Evolutionary conservation across 1,140 invertebrate genomes (phyloP), one percentile per base, ranked within the genome.

Genomic region (Acromyrmex heyeri): DNA sequence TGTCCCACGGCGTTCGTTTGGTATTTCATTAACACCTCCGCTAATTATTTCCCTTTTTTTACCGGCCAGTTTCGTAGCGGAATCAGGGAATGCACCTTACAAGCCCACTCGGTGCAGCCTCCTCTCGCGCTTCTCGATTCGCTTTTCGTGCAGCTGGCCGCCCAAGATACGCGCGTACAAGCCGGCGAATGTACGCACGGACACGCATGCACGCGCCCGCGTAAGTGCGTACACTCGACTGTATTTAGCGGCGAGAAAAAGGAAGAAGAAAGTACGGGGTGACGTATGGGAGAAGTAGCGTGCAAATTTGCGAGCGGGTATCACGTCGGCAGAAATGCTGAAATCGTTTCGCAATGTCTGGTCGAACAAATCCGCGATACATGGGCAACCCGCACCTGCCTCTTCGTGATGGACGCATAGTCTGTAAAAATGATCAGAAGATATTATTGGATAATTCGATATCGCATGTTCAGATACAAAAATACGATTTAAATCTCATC

Each of bases 21-120:
- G 94, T 95, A 95, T 95, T 95, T 95, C 95, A 95, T 95, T 95
- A 95, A 95, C 95, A 95, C 95, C 95, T 95, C 91, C 90, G 92
- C 94, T 95, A 95, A 95, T 95, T 95, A 95, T 95, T 95, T 93
- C 92, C 91, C 93, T 94, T 94, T 92, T 94, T 92, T 92, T 90
- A 78, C 87, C 86, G 65, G 79, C 50, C 87, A 57, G 90, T 87
- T 89, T 91, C 86, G 89, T 90, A 91, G 87, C 81, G 85, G 91
- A 87, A 85, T 87, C 86, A 79, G 87, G 65, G 87, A 91, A 92
- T 91, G 86, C 85, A 67, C 88, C 87, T 89, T 88, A 91, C 90
- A 89, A 91, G 90, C 30, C 7, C 64, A 57, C 75, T n/a, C 55
- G 55, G 72, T 24, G 21, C 79, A 85, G 48, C 64, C 73, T 61